Evolutionary conservation across 2,113 vertebrate genomes (phyloP).

Genomic region (Phainopepla nitens): DNA sequence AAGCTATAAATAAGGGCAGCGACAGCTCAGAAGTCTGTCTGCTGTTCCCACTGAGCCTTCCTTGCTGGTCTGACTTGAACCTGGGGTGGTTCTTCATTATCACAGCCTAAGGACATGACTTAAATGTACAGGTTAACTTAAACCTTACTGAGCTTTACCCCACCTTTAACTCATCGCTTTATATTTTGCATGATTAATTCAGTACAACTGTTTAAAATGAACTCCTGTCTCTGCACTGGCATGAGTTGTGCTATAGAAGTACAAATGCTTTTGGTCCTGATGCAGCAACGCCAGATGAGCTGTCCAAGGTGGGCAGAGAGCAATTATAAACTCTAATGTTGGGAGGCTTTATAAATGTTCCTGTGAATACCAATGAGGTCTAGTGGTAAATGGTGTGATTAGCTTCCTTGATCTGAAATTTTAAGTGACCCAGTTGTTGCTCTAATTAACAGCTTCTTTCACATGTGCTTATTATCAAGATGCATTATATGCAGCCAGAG

Average conservation of each 20-base stretch:
- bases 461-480: not conserved
- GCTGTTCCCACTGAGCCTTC: not conserved
- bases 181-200: not conserved
- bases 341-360: slow-evolving; percentile 10
- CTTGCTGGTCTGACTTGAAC: not conserved
- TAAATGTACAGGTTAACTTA: not conserved
- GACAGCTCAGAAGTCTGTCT: not conserved
- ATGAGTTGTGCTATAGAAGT: not conserved
- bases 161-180: not conserved
- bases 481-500: not conserved
- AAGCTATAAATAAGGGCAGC: not conserved
- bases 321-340: not conserved
- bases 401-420: slow-evolving; percentile 28
- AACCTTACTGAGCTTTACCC: not conserved
- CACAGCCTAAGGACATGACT: not conserved
- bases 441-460: slow-evolving; percentile 39
- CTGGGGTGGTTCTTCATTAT: not conserved
- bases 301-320: not conserved
- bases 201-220: not conserved
- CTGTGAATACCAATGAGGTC: slow-evolving; percentile 18
- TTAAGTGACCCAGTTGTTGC: slow-evolving; percentile 39
- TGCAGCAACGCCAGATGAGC: not conserved
- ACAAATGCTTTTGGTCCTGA: not conserved
- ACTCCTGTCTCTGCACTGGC: not conserved
- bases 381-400: slow-evolving; percentile 40